phyloP scores from a whole-genome alignment of 1,140 invertebrate genomes.

The Halyomorpha halys region DNA sequence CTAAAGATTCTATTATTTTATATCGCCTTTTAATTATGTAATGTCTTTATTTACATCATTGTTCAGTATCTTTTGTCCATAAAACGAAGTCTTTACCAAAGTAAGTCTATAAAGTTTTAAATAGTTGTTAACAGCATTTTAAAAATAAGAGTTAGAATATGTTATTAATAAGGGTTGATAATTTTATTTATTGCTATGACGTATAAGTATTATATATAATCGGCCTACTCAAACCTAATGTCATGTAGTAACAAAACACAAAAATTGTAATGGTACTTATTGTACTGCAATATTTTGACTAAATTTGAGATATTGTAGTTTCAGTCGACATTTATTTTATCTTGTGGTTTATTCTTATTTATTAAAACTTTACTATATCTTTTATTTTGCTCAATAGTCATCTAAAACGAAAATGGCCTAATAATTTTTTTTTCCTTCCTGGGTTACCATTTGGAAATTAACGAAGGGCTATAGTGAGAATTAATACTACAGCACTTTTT shows the following conservation, averaged over 20 bases:
- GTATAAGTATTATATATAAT: conserved; percentile 2
- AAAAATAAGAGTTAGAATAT: not conserved
- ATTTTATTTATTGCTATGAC: conserved; percentile 2
- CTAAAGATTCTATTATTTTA: too few species aligned
- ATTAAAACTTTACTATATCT: too few species aligned
- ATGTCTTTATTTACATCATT: too few species aligned
- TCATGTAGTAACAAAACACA: conserved; percentile 9
- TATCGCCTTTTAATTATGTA: too few species aligned
- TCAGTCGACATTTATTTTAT: too few species aligned
- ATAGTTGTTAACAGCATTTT: conserved; percentile 7
- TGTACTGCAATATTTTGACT: too few species aligned
- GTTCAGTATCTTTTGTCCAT: too few species aligned
- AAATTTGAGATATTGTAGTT: too few species aligned
- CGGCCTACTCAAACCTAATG: conserved; percentile 12
- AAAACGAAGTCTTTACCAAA: too few species aligned
- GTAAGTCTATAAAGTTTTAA: not conserved
- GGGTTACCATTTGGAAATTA: not conserved
- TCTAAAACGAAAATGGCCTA: conserved; percentile 2
- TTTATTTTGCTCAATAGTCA: not conserved
- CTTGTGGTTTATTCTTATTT: too few species aligned
- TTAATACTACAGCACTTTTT: conserved; percentile 1
- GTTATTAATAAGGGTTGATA: not conserved
- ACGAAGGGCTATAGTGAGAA: not conserved
- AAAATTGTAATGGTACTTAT: not conserved
- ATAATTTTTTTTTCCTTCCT: not conserved